Evolutionary conservation across 2,888 invertebrate species (phyloP).

Genomic region (Sarcophaga subvicina): DNA sequence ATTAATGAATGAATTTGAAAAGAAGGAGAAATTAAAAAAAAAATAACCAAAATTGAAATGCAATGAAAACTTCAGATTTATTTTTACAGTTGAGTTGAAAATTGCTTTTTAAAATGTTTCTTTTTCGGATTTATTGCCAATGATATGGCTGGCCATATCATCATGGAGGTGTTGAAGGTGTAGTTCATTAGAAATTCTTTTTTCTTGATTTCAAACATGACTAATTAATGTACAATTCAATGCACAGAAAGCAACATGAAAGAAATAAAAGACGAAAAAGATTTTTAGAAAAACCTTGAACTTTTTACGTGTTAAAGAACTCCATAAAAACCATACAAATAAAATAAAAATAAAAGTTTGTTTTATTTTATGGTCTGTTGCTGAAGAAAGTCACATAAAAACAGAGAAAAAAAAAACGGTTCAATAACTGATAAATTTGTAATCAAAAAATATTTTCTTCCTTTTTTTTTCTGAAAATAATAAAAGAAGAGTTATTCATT

Average conservation of each 20-base stretch:
- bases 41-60: too few species aligned
- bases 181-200: background rate
- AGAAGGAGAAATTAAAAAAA: background rate
- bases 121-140: background rate
- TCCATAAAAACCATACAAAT: too few species aligned
- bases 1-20: background rate
- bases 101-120: too few species aligned
- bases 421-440: too few species aligned
- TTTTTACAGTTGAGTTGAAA: conserved; percentile 45
- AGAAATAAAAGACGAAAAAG: background rate
- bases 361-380: too few species aligned
- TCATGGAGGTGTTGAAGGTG: conserved; percentile 6
- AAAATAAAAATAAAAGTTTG: too few species aligned
- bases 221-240: background rate
- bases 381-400: too few species aligned
- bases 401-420: too few species aligned
- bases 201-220: background rate
- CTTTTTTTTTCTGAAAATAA: too few species aligned
- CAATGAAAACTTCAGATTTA: background rate
- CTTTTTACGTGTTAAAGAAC: conserved; percentile 2
- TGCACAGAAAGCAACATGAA: background rate
- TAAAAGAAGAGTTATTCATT: too few species aligned
- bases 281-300: conserved; percentile 31
- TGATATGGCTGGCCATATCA: conserved; percentile 13
- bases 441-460: too few species aligned